Conservation (phyloP, 1,140 invertebrate genomes). For the Manduca sexta region DNA sequence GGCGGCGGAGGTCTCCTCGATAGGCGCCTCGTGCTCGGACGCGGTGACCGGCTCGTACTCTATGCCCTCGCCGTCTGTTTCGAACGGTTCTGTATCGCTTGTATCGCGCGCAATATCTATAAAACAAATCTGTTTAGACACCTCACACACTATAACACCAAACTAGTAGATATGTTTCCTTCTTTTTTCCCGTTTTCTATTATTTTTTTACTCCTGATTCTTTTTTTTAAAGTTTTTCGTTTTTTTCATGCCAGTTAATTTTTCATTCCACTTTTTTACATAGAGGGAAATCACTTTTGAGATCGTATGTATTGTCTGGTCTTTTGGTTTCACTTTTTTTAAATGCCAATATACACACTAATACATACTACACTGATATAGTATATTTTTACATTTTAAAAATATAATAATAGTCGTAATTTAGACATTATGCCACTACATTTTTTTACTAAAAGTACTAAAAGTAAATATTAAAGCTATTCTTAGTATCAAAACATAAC, state of each 20-base stretch:
- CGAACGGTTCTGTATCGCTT: slow-evolving; percentile 56
- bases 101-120: slow-evolving; percentile 70
- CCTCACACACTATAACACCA: slow-evolving; percentile 25
- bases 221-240: background rate
- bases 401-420: too few relatives aligned
- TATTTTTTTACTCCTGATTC: slow-evolving; percentile 8
- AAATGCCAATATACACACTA: slow-evolving; percentile 1
- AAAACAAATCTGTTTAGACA: slow-evolving; percentile 31
- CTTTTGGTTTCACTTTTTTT: slow-evolving; percentile 6
- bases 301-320: slow-evolving; percentile 2
- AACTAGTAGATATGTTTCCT: slow-evolving; percentile 4
- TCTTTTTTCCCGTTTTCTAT: slow-evolving; percentile 5
- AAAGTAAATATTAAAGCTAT: too few relatives aligned
- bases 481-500: too few relatives aligned
- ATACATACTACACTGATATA: too few relatives aligned
- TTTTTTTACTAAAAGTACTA: too few relatives aligned
- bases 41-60: slow-evolving; percentile 50
- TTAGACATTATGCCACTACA: too few relatives aligned
- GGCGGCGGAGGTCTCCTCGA: slow-evolving; percentile 39
- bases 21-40: slow-evolving; percentile 31
- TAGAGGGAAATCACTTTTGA: background rate
- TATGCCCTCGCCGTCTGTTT: slow-evolving; percentile 24
- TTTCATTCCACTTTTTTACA: slow-evolving; percentile 3
- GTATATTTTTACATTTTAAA: too few relatives aligned
- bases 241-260: background rate